Conservation (phyloP, 1,140 invertebrate species). For the Alviniconcha marisindica region DNA sequence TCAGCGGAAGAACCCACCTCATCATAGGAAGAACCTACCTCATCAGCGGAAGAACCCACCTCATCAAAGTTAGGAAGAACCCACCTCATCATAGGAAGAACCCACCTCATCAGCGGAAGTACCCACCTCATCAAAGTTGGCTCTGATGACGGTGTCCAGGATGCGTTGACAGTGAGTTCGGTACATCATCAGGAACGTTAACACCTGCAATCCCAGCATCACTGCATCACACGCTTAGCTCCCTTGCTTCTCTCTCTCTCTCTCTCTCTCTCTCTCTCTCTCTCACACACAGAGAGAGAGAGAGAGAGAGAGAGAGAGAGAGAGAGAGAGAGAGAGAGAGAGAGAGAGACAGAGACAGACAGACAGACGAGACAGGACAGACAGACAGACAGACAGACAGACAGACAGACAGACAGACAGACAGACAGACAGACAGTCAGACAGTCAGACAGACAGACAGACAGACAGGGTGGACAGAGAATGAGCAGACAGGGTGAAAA, state of each 20-base stretch:
- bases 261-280: too few relatives aligned
- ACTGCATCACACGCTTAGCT: not conserved
- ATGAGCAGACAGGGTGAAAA: too few relatives aligned
- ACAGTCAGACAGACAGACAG: not conserved
- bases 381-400: not conserved
- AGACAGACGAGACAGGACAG: not conserved
- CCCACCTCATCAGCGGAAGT: too few relatives aligned
- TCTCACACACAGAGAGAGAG: not conserved
- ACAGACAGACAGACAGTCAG: not conserved
- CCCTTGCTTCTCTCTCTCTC: too few relatives aligned
- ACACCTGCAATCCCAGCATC: constrained; percentile 63
- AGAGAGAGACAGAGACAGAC: not conserved
- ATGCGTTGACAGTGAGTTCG: constrained; percentile 79
- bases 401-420: not conserved
- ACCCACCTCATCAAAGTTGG: constrained; percentile 79
- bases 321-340: constrained; percentile 1
- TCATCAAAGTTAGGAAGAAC: too few relatives aligned
- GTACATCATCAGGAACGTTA: constrained; percentile 80
- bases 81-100: too few relatives aligned
- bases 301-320: not conserved
- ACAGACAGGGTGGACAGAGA: too few relatives aligned
- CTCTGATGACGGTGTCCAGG: constrained; percentile 78
- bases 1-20: too few relatives aligned
- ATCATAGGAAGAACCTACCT: too few relatives aligned
- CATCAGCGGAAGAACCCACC: too few relatives aligned